A percentile compares a stretch with the other conserved stretches of the same genome.
These are phyloP conservation scores for Cephonodes hylas DNA, from an alignment of 2,888 invertebrate species.

Conservation along the genomic window DNA sequence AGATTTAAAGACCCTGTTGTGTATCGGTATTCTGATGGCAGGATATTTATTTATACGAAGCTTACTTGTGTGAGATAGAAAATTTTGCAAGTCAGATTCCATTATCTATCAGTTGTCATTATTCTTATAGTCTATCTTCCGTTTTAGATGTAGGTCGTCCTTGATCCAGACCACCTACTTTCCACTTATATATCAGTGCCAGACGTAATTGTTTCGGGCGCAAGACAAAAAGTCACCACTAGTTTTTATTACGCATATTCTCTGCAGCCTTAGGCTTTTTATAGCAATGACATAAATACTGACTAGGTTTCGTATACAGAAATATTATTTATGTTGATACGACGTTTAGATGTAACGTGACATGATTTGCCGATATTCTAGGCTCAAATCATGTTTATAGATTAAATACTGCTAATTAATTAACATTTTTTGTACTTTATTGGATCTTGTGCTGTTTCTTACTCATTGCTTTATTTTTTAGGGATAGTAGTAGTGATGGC, in stretches of 20 bases:
- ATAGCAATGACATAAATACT: background rate
- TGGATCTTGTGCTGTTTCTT: too few relatives aligned
- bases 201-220: background rate
- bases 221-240: background rate
- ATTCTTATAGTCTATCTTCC: background rate
- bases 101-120: too few relatives aligned
- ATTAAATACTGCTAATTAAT: background rate
- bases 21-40: too few relatives aligned
- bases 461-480: too few relatives aligned
- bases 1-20: too few relatives aligned
- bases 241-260: slow-evolving; percentile 4
- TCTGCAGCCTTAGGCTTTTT: background rate
- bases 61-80: too few relatives aligned
- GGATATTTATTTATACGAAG: too few relatives aligned
- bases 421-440: too few relatives aligned
- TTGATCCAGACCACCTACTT: background rate
- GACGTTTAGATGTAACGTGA: background rate
- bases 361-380: background rate
- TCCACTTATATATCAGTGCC: background rate
- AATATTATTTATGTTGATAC: background rate
- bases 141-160: background rate
- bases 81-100: too few relatives aligned
- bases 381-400: background rate
- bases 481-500: too few relatives aligned
- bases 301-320: background rate